Evolutionary conservation across 1,140 invertebrate genomes (phyloP).

Genomic region (Sinonovacula constricta): DNA sequence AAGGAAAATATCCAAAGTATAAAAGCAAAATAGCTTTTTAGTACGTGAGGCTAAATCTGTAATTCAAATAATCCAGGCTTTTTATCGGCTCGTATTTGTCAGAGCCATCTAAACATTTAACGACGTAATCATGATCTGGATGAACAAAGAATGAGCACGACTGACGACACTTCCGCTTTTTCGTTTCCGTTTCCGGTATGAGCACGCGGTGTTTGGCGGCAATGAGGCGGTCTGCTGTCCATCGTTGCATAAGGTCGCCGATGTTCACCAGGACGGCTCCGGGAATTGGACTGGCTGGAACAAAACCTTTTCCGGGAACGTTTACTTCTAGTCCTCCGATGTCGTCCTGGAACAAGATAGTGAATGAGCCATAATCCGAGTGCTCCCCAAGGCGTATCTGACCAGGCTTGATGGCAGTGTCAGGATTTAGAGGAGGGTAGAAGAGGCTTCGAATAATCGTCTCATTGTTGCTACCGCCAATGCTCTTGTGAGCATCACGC

Average conservation of each 20-base stretch:
- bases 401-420: conserved; percentile 61
- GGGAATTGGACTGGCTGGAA: conserved; percentile 50
- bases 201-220: conserved; percentile 84
- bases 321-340: conserved; percentile 77
- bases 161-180: conserved; percentile 83
- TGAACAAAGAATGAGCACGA: conserved; percentile 89
- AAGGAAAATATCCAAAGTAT: too few relatives aligned
- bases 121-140: conserved; percentile 82
- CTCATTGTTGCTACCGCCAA: conserved; percentile 8
- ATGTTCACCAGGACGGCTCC: conserved; percentile 55
- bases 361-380: conserved; percentile 88
- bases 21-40: too few relatives aligned
- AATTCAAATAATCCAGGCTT: conserved; percentile 61
- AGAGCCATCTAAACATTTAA: conserved; percentile 81
- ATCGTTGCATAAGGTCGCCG: too few relatives aligned
- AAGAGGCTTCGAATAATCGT: conserved; percentile 28
- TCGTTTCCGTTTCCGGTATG: conserved; percentile 83
- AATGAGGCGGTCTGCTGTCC: conserved; percentile 54
- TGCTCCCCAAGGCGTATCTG: conserved; percentile 85
- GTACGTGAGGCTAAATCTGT: conserved; percentile 26
- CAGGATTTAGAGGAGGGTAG: conserved; percentile 12
- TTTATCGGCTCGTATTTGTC: conserved; percentile 61
- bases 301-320: conserved; percentile 29
- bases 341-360: conserved; percentile 84
- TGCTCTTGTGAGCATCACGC: conserved; percentile 13